Percentiles rank a stretch among this genome's conserved stretches.
phyloP scores from a whole-genome alignment of 1,140 invertebrate species.

The Lasaia peninsularis region DNA sequence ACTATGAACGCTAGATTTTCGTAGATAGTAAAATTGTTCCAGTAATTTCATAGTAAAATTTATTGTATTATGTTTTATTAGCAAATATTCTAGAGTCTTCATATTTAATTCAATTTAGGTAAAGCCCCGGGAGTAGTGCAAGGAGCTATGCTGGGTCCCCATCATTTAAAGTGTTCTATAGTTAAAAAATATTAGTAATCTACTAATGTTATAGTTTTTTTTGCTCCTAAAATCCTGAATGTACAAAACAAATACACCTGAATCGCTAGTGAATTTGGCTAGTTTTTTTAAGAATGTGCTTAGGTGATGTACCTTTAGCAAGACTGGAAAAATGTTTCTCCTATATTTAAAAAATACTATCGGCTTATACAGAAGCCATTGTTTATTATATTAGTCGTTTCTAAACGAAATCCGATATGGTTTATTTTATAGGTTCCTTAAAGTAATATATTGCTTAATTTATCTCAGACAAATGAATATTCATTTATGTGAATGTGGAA shows the following conservation, averaged over 20 bases:
- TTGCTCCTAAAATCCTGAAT: conserved; percentile 68
- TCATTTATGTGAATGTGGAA: conserved; percentile 70
- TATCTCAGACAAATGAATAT: conserved; percentile 41
- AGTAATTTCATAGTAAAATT: conserved; percentile 39
- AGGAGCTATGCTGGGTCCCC: conserved; percentile 26
- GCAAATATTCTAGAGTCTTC: conserved; percentile 52
- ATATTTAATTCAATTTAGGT: conserved; percentile 46
- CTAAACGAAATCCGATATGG: conserved; percentile 27
- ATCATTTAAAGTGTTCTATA: conserved; percentile 15
- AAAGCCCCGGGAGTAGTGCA: conserved; percentile 23
- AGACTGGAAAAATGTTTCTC: conserved; percentile 62
- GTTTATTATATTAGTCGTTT: conserved; percentile 33
- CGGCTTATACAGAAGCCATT: conserved; percentile 23
- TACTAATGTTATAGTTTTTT: conserved; percentile 28
- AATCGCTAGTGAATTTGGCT: conserved; percentile 43
- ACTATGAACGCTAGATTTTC: conserved; percentile 48
- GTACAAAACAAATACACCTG: conserved; percentile 67
- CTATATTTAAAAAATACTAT: conserved; percentile 36
- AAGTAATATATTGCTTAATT: conserved; percentile 36
- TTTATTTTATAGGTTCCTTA: conserved; percentile 34
- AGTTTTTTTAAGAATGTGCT: conserved; percentile 47
- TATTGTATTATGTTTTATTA: conserved; percentile 46
- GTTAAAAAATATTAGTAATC: conserved; percentile 12
- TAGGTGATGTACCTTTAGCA: conserved; percentile 49
- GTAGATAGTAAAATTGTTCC: conserved; percentile 50